Evolutionary conservation across 2,888 invertebrate species (phyloP).

Genomic region (Morpho helenor): DNA sequence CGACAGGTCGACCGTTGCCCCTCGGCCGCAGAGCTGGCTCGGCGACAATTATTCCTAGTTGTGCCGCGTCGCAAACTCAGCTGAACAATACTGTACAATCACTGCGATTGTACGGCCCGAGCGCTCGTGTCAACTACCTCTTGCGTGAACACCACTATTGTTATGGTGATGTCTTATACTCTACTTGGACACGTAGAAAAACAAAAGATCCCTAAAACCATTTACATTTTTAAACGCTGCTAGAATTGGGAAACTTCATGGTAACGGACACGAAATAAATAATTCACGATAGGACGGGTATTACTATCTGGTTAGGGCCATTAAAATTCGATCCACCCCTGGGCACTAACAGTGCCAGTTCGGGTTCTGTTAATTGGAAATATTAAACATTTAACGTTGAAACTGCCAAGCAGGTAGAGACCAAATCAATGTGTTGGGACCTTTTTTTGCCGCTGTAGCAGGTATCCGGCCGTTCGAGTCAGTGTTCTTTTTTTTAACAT

Average conservation of each 20-base stretch:
- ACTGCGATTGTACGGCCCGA: constrained; percentile 52
- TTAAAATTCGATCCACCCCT: constrained; percentile 62
- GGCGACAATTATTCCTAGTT: constrained; percentile 48
- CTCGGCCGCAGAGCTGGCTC: constrained; percentile 36
- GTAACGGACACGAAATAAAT: constrained; percentile 42
- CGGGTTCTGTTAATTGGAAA: constrained; percentile 64
- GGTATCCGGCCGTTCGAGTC: constrained; percentile 59
- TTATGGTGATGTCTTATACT: constrained; percentile 64
- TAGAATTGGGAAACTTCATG: constrained; percentile 16
- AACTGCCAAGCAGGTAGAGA: constrained; percentile 64
- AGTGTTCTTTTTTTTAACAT: constrained; percentile 48
- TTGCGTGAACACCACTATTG: constrained; percentile 61
- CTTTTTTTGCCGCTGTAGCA: constrained; percentile 62
- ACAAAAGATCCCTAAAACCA: constrained; percentile 54
- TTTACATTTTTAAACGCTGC: constrained; percentile 50
- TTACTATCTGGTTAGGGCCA: constrained; percentile 39
- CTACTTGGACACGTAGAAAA: constrained; percentile 56
- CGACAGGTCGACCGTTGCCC: constrained; percentile 45
- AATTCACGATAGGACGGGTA: constrained; percentile 54
- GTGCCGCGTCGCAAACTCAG: constrained; percentile 32
- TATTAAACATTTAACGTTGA: constrained; percentile 62
- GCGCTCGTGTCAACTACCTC: constrained; percentile 66
- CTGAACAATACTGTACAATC: constrained; percentile 71
- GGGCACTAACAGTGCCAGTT: constrained; percentile 56
- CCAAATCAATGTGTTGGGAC: constrained; percentile 51